phyloP scores from a whole-genome alignment of 2,888 invertebrate genomes.

The Chrysolina americana region DNA sequence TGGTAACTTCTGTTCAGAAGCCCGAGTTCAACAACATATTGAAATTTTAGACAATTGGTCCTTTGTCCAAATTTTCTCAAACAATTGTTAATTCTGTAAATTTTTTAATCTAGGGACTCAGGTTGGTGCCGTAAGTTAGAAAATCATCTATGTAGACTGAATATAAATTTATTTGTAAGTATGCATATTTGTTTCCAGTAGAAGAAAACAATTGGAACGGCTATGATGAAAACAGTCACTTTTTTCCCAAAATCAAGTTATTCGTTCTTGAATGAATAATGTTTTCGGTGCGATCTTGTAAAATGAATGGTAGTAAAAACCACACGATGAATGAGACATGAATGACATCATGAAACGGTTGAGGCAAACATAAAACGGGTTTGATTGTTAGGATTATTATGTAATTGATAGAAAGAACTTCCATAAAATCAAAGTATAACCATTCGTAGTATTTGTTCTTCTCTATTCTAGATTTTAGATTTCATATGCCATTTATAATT shows the following conservation, averaged over 20 bases:
- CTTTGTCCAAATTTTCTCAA: too few relatives aligned
- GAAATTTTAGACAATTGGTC: too few relatives aligned
- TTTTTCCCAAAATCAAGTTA: constrained; percentile 20
- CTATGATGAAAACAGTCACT: constrained; percentile 4
- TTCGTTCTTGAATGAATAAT: constrained; percentile 47
- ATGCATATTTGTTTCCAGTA: not conserved
- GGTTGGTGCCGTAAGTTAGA: too few relatives aligned
- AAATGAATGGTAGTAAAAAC: constrained; percentile 41
- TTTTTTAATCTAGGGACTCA: too few relatives aligned
- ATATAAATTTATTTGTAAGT: too few relatives aligned
- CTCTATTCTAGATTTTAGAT: too few relatives aligned
- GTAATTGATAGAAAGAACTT: not conserved
- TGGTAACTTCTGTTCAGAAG: too few relatives aligned
- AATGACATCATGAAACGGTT: constrained; percentile 46
- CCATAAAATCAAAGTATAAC: not conserved
- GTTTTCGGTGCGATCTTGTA: constrained; percentile 45
- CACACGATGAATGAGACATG: constrained; percentile 39
- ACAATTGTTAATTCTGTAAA: too few relatives aligned
- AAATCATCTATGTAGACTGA: too few relatives aligned
- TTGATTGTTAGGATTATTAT: not conserved
- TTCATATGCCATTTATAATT: too few relatives aligned
- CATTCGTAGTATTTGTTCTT: too few relatives aligned
- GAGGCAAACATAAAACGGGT: constrained; percentile 26
- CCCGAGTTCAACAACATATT: too few relatives aligned
- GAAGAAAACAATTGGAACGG: not conserved